These are phyloP conservation scores for Dicerorhinus sumatrensis DNA, from an alignment of 2,113 vertebrate species.

Conservation along the genomic window DNA sequence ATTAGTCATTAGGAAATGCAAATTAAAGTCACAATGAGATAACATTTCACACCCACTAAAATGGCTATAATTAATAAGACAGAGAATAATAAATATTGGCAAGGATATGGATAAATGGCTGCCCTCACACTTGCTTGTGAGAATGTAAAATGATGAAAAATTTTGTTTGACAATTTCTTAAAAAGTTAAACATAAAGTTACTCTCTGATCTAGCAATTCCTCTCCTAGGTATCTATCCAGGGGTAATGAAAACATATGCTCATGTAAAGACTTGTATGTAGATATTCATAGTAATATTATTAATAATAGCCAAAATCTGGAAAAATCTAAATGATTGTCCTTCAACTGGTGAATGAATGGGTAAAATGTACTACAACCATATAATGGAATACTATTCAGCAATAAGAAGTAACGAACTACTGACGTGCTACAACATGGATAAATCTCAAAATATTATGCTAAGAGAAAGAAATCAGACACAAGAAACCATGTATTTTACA, in stretches of 20 bases:
- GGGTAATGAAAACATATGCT: neutral
- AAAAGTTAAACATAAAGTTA: neutral
- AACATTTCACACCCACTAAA: neutral
- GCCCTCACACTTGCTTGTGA: neutral
- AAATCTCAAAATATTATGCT: neutral
- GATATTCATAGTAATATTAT: neutral
- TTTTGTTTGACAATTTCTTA: neutral
- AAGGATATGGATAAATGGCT: neutral
- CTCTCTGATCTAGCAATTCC: neutral
- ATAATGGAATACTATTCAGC: neutral
- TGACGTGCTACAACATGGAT: neutral
- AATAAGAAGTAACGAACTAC: neutral
- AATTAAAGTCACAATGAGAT: neutral
- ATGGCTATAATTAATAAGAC: neutral
- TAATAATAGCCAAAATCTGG: neutral
- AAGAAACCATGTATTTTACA: no score
- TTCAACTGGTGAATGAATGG: neutral
- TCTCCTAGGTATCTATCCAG: neutral
- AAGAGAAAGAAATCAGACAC: neutral
- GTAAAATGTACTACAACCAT: neutral
- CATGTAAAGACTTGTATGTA: neutral
- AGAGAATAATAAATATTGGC: neutral
- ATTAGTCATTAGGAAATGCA: neutral
- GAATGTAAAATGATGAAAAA: neutral
- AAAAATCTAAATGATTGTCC: neutral